Percentiles rank a stretch among this genome's conserved stretches.
Conservation (phyloP, 2,797 vertebrate species). For the Carapus acus region DNA sequence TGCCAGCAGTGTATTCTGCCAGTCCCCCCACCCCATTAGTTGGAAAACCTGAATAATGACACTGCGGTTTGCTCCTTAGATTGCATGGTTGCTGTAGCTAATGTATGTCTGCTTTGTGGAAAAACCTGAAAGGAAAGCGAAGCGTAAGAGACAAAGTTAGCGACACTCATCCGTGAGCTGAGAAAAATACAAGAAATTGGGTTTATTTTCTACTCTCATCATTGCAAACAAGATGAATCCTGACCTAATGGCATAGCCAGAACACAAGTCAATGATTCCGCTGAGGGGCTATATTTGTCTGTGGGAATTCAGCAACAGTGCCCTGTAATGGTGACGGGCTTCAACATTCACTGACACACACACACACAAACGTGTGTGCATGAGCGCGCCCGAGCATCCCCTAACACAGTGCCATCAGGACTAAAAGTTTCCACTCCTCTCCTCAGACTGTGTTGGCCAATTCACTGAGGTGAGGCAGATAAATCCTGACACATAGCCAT, state of each 20-base stretch:
- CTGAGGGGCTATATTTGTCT: too few relatives aligned
- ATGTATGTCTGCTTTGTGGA: slow-evolving; percentile 98
- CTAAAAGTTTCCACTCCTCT: slow-evolving; percentile 48
- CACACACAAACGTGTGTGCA: slow-evolving; percentile 8
- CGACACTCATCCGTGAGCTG: background rate
- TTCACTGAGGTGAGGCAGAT: slow-evolving; percentile 63
- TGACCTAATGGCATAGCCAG: background rate
- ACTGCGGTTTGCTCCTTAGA: slow-evolving; percentile 74
- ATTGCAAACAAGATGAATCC: too few relatives aligned
- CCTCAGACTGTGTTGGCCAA: slow-evolving; percentile 49
- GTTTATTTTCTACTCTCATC: too few relatives aligned
- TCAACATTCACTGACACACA: too few relatives aligned
- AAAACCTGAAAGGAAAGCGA: slow-evolving; percentile 78
- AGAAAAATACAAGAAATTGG: slow-evolving; percentile 2
- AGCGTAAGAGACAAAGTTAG: slow-evolving; percentile 35
- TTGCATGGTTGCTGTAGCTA: slow-evolving; percentile 98
- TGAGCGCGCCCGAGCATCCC: slow-evolving; percentile 12
- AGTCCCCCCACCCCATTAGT: slow-evolving; percentile 31
- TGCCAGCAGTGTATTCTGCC: slow-evolving; percentile 28
- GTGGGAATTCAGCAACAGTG: too few relatives aligned
- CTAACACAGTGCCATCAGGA: slow-evolving; percentile 35
- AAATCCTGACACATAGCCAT: slow-evolving; percentile 64
- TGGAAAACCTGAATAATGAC: slow-evolving; percentile 53
- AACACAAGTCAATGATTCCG: background rate
- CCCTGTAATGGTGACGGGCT: too few relatives aligned